Percentiles rank a stretch among this genome's conserved stretches.
phyloP scores from a whole-genome alignment of 2,888 invertebrate species.

The Apamea crenata region DNA sequence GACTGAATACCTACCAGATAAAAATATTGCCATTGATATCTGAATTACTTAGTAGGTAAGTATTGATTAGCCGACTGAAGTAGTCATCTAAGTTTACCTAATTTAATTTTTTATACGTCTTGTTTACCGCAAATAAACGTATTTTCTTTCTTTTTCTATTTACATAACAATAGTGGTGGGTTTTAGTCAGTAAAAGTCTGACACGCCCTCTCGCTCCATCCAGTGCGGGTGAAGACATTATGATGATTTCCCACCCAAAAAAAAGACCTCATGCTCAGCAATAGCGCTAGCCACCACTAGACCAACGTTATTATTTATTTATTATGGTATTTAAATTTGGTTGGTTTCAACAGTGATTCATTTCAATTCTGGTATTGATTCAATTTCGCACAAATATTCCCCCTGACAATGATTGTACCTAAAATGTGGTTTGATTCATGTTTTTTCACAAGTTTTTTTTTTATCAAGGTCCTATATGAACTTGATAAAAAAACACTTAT shows the following conservation, averaged over 20 bases:
- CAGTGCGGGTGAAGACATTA: too few relatives aligned
- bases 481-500: too few relatives aligned
- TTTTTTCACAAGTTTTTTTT: neutral
- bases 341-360: neutral
- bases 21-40: slow-evolving; percentile 2
- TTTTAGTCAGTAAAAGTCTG: too few relatives aligned
- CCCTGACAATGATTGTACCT: neutral
- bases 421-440: neutral
- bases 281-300: too few relatives aligned
- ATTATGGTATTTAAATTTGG: neutral
- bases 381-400: neutral
- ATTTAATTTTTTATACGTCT: too few relatives aligned
- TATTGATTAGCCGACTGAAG: neutral
- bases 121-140: too few relatives aligned
- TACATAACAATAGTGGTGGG: too few relatives aligned
- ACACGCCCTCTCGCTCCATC: too few relatives aligned
- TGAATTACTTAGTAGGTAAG: neutral
- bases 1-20: slow-evolving; percentile 4
- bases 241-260: too few relatives aligned
- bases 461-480: too few relatives aligned
- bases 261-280: too few relatives aligned
- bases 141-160: too few relatives aligned
- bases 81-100: neutral
- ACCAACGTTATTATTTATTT: neutral
- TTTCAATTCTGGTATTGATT: neutral